These are phyloP conservation scores for Trialeurodes vaporariorum DNA, from an alignment of 1,140 invertebrate genomes.

Conservation along the genomic window DNA sequence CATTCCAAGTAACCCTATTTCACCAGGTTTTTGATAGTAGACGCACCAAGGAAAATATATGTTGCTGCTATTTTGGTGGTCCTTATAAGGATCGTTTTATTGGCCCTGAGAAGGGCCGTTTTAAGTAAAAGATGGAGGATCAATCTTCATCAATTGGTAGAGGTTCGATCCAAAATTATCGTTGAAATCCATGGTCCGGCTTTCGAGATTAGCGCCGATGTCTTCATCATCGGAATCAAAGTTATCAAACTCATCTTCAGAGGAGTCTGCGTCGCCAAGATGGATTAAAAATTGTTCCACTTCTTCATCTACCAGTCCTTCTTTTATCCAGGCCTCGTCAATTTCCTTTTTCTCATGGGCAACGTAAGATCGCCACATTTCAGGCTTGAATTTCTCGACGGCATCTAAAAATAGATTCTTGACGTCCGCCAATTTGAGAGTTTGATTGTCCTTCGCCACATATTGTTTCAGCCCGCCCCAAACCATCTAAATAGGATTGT, in stretches of 20 bases:
- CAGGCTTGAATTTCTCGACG: background rate
- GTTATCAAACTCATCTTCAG: background rate
- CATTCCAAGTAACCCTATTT: no score
- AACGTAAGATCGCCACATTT: background rate
- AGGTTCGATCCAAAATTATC: no score
- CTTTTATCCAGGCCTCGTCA: background rate
- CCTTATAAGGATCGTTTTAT: no score
- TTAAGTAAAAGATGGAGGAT: background rate
- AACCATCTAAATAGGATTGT: slow-evolving; percentile 33
- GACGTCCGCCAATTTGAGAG: background rate
- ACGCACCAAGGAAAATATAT: no score
- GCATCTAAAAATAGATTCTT: background rate
- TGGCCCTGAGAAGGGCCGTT: background rate
- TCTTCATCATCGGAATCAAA: background rate
- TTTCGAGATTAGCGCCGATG: no score
- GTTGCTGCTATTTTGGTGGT: no score
- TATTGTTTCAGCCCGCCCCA: slow-evolving; percentile 30
- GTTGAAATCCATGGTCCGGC: background rate
- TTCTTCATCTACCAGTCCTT: background rate
- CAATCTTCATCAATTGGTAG: background rate
- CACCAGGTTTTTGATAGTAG: no score
- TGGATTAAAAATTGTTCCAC: background rate
- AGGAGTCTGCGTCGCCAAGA: background rate
- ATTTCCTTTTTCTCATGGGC: background rate
- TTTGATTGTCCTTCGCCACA: slow-evolving; percentile 26